Evolutionary conservation across 2,888 invertebrate species (phyloP), one percentile per base, ranked within the genome.

Genomic region (Agelastica alni): DNA sequence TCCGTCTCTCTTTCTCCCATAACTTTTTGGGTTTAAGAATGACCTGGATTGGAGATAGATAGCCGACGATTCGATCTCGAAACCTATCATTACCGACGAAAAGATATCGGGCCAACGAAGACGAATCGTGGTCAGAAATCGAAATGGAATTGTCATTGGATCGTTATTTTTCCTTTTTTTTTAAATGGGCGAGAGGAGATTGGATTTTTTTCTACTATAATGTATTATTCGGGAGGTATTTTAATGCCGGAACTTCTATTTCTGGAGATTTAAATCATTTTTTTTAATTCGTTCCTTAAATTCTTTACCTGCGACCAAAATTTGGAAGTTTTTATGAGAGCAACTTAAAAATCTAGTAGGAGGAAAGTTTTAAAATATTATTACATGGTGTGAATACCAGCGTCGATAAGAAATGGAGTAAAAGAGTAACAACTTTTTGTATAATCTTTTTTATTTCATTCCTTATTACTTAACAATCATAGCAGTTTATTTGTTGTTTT

Each of bases 11-110:
- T n/a, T n/a, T n/a, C n/a, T n/a, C n/a, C n/a, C n/a, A n/a, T 30
- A 12, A 36, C 41, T 18, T 41, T 30, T 41, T 12, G 6, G 3
- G 14, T 20, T 9, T 6, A 13, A 41, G 67, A 69, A 71, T 70
- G 70, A 64, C 61, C 65, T 59, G 61, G 61, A 56, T 43, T 46
- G 58, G 56, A 60, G 53, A 57, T 59, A 46, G 52, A 52, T 41
- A 61, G 60, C 55, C 62, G 61, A 61, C 59, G 59, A 58, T 61
- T 62, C 56, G 59, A 60, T 65, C 60, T 51, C 55, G 60, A 64
- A 70, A 73, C 73, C 71, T 69, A 62, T 73, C 65, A 74, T 74
- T 72, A 72, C 58, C 56, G 60, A 57, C 59, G 52, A 60, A 63
- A 59, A 65, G 62, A 68, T 68, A 69, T 65, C 65, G 65, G 61